Evolutionary conservation across 2,888 invertebrate species (phyloP), one percentile per base, ranked within the genome.

Genomic region (Xestia rhomboidea): DNA sequence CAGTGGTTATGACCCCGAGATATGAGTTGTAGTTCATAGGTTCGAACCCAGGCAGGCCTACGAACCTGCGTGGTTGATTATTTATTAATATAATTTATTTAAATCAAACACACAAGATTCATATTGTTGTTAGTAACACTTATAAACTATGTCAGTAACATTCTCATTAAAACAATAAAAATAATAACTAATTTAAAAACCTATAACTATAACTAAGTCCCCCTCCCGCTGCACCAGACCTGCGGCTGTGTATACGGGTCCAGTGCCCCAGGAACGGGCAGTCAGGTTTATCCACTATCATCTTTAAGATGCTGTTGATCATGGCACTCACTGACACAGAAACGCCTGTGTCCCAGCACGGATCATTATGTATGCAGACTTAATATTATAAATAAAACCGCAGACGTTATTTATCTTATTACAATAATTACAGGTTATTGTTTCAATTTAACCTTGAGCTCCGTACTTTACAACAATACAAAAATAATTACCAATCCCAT

Each of bases 401-500:
- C 21, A 70, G 27, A 57, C 0, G 7, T 57, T 60, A 77, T 77
- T 38, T 21, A 41, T 60, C 21, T 21, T 63, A 54, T 76, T 60
- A 46, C 8, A 79, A 62, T 76, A 67, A 82, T 76, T 27, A 62
- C 21, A 51, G 44, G n/a, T 54, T 67, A 66, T 57, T 51, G 69
- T 77, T 83, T n/a, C 49, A 77, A 68, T 77, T 60, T 66, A 46
- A 49, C 84, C 21, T 67, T 30, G 41, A 27, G n/a, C 21, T n/a
- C 27, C 57, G 38, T 68, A 44, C 10, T 27, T 77, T 8, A 63
- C 15, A 66, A 76, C 13, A 82, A 84, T 83, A 86, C 69, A 73
- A 83, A 82, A 78, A 87, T 84, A 85, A 83, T 89, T 83, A 85
- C 74, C 68, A 49, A 73, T 49, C 49, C 85, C 82, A 87, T 89